Evolutionary conservation across 2,113 vertebrate species (phyloP).

Genomic region (Grus americana): DNA sequence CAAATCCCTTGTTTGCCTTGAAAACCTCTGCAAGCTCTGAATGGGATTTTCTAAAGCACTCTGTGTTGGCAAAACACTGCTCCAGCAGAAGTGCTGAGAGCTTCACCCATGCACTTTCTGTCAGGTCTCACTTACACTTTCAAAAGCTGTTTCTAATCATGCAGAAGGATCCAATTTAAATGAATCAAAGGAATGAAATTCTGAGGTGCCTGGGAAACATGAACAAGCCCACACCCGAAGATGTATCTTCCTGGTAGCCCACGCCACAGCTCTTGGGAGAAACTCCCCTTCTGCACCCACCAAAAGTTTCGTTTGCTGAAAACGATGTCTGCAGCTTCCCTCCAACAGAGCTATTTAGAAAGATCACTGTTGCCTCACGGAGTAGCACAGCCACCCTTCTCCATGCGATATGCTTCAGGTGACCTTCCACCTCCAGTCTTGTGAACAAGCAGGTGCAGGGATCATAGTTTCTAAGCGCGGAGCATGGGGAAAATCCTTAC

Average conservation of each 20-base stretch:
- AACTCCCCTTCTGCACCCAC: background rate
- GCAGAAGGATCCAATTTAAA: background rate
- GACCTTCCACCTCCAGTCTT: background rate
- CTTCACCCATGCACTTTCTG: background rate
- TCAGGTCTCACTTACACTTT: background rate
- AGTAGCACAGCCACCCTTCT: background rate
- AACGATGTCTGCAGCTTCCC: fast-evolving
- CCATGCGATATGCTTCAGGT: fast-evolving
- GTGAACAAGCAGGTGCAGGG: background rate
- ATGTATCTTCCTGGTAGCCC: background rate
- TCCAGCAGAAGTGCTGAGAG: background rate
- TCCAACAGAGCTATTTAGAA: background rate
- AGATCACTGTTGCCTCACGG: background rate
- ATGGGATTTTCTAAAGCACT: background rate
- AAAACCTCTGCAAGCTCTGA: background rate
- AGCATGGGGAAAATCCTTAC: background rate
- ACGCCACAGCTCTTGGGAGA: background rate
- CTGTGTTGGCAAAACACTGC: background rate
- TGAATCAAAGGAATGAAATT: background rate
- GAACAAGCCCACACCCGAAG: background rate
- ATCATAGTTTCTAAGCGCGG: background rate
- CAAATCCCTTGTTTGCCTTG: background rate
- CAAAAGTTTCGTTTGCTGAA: background rate
- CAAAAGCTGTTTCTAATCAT: background rate
- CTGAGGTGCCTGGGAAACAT: background rate